Evolutionary conservation across 2,888 invertebrate species (phyloP), one percentile per base, ranked within the genome.

Genomic region (Rhyacophila evoluta): DNA sequence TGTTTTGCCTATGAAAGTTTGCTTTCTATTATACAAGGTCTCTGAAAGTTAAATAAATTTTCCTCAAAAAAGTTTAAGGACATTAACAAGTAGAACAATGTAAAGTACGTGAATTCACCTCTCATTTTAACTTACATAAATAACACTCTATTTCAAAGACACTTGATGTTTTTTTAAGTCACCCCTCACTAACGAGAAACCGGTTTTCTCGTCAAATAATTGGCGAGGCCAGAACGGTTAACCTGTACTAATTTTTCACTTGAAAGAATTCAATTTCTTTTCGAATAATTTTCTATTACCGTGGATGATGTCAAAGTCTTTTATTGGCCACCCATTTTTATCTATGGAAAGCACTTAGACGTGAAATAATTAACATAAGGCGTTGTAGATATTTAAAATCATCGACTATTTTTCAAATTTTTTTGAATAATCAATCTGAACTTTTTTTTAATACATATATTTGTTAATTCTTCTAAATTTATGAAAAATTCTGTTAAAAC

Each of bases 231-330:
- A 55, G 25, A 55, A 55, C 55, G 55, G 8, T 55, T n/a, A 41
- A 39, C 70, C 55, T 12, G 41, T 37, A 75, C 67, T 79, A 79
- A 79, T 79, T 79, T 79, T 72, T 79, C 79, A 79, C 75, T 79
- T 75, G 79, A 79, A 41, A 38, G 79, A 75, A 75, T 79, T 79
- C 79, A 79, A 79, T 79, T 79, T 75, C 79, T 79, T 79, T 75
- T 25, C 75, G 67, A 79, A 79, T 79, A 79, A 75, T 79, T 79
- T 79, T 75, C 79, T 72, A 75, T 79, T 79, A 79, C 72, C 72
- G 39, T 68, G 67, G 72, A 75, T 72, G 41, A 72, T 75, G 79
- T 75, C 75, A 75, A 79, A 79, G 75, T 72, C 29, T 74, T 70
- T 74, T 77, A 77, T 74, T 67, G 73, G 67, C 72, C 10, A 25